These are phyloP conservation scores for Varanus komodoensis DNA, from an alignment of 2,113 vertebrate genomes.

Conservation along the genomic window DNA sequence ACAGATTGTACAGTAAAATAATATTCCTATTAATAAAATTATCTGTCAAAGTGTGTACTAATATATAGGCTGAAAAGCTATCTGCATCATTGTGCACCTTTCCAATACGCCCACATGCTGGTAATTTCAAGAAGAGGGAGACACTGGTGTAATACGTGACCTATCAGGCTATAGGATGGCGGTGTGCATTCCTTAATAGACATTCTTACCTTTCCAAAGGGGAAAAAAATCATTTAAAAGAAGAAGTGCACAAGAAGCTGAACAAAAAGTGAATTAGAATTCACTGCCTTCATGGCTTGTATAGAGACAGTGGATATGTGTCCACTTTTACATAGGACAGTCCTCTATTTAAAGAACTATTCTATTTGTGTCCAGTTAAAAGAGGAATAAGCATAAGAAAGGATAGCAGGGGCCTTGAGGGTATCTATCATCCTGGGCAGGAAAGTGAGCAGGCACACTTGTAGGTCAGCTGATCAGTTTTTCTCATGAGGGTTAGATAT, in stretches of 20 bases:
- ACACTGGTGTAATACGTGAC: slow-evolving; percentile 19
- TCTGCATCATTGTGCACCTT: slow-evolving; percentile 23
- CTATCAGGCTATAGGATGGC: not conserved
- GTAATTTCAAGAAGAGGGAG: slow-evolving; percentile 17
- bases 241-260: not conserved
- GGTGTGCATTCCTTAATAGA: not conserved
- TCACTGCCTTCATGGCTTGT: not conserved
- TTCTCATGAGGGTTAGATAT: too few relatives aligned
- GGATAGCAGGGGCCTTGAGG: too few relatives aligned
- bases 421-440: too few relatives aligned
- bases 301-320: not conserved
- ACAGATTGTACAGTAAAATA: slow-evolving; percentile 50
- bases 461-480: too few relatives aligned
- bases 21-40: slow-evolving; percentile 61
- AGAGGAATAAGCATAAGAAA: not conserved
- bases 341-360: too few relatives aligned
- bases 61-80: slow-evolving; percentile 42
- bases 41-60: slow-evolving; percentile 37
- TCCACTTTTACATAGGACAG: too few relatives aligned
- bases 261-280: fast-evolving
- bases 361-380: too few relatives aligned
- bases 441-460: too few relatives aligned
- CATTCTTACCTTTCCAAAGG: not conserved
- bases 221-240: not conserved
- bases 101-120: not conserved